phyloP scores from a whole-genome alignment of 2,888 invertebrate species.

The Habrosyne pyritoides region DNA sequence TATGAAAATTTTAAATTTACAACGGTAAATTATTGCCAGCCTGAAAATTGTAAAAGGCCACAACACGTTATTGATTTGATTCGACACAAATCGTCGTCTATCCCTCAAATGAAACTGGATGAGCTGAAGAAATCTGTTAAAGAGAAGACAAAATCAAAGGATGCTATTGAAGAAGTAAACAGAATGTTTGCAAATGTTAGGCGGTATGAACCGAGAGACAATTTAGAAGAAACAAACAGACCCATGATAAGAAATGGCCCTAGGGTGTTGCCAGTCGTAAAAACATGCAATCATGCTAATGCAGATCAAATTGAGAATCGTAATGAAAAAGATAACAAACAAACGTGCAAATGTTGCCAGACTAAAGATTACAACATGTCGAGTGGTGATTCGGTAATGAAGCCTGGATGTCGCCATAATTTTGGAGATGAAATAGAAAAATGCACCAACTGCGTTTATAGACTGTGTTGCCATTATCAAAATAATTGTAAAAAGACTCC shows the following conservation, averaged over 20 bases:
- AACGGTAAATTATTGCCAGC: conserved; percentile 53
- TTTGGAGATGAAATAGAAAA: conserved; percentile 23
- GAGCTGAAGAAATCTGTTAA: conserved; percentile 64
- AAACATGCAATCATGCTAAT: conserved; percentile 28
- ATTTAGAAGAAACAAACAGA: conserved; percentile 48
- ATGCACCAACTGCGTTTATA: conserved; percentile 49
- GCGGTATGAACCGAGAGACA: conserved; percentile 27
- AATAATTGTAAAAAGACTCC: conserved; percentile 30
- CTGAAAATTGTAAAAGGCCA: conserved; percentile 35
- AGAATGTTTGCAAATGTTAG: conserved; percentile 72
- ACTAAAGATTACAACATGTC: conserved; percentile 53
- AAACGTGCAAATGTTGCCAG: conserved; percentile 47
- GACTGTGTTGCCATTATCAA: conserved; percentile 53
- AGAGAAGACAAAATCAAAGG: conserved; percentile 63
- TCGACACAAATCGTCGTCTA: conserved; percentile 69
- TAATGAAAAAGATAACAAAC: conserved; percentile 10
- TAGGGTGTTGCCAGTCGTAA: conserved; percentile 69
- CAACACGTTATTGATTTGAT: conserved; percentile 45
- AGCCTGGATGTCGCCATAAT: conserved; percentile 40
- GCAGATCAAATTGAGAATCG: conserved; percentile 4
- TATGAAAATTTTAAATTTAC: conserved; percentile 47
- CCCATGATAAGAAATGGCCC: conserved; percentile 64
- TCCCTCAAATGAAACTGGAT: conserved; percentile 76
- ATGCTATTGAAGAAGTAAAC: conserved; percentile 70
- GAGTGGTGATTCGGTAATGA: conserved; percentile 56